These are phyloP conservation scores for Zaprionus camerounensis DNA, from an alignment of 1,140 invertebrate genomes.

Conservation along the genomic window DNA sequence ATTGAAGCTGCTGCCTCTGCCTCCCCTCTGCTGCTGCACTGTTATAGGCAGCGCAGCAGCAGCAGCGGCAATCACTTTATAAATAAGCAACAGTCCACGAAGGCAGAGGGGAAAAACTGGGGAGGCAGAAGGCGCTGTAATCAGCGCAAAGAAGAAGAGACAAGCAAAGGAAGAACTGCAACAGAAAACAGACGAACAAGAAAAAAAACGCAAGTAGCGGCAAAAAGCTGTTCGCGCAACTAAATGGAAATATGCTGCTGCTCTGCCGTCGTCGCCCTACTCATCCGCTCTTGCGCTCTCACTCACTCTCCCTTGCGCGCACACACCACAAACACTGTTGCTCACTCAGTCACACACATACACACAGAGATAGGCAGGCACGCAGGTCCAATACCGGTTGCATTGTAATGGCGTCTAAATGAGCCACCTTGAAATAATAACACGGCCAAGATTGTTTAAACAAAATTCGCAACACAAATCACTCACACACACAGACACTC, in stretches of 20 bases:
- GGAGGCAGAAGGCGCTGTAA: conserved; percentile 26
- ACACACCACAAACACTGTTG: conserved; percentile 5
- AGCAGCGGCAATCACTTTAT: conserved; percentile 51
- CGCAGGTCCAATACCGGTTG: conserved; percentile 69
- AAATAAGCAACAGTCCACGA: conserved; percentile 52
- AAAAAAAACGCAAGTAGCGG: conserved; percentile 58
- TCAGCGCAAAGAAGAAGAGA: conserved; percentile 27
- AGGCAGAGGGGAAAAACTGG: conserved; percentile 3
- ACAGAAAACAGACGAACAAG: not conserved
- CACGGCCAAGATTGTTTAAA: conserved; percentile 80
- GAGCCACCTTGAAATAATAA: conserved; percentile 72
- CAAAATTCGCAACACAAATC: conserved; percentile 59
- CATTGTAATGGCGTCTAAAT: conserved; percentile 71
- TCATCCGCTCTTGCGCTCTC: conserved; percentile 14
- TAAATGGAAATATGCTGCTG: conserved; percentile 50
- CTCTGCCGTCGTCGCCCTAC: conserved; percentile 18
- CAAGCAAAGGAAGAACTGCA: conserved; percentile 27
- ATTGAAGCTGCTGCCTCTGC: conserved; percentile 43
- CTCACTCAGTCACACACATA: conserved; percentile 6
- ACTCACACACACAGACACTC: conserved; percentile 20
- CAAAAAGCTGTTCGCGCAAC: conserved; percentile 68
- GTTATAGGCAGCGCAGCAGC: not conserved
- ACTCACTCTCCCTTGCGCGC: not conserved
- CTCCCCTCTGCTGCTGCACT: not conserved
- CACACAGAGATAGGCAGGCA: conserved; percentile 23